These are phyloP conservation scores for Cheilosia soror DNA, from an alignment of 2,888 invertebrate genomes.

Conservation along the genomic window DNA sequence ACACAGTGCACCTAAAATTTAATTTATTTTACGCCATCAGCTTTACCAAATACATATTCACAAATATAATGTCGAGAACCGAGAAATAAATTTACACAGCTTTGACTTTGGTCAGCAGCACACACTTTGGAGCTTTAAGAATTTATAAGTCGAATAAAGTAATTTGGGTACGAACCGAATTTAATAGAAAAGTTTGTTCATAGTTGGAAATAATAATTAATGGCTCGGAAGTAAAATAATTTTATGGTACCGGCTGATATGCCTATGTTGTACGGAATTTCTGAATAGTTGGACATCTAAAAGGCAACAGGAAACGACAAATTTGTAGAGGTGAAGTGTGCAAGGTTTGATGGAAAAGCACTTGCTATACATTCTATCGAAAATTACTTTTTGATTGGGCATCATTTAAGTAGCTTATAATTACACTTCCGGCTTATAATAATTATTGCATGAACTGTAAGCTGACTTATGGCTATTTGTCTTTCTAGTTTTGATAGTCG, in stretches of 20 bases:
- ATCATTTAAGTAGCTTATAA: no score
- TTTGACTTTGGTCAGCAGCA: constrained; percentile 1
- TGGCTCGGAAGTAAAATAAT: not conserved
- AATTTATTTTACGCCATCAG: not conserved
- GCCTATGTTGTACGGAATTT: no score
- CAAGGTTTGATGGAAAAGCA: no score
- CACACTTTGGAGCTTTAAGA: constrained; percentile 9
- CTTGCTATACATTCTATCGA: no score
- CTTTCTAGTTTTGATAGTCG: no score
- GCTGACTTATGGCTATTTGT: no score
- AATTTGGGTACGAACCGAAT: not conserved
- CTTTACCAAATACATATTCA: not conserved
- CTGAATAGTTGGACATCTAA: no score
- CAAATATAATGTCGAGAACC: not conserved
- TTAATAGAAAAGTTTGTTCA: not conserved
- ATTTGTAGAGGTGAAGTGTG: no score
- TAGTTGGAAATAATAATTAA: constrained; percentile 1
- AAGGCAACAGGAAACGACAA: no score
- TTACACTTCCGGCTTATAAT: no score
- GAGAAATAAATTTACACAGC: not conserved
- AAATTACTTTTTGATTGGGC: no score
- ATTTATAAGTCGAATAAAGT: constrained; percentile 1
- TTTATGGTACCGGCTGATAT: not conserved
- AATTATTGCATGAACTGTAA: no score
- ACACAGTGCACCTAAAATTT: not conserved